Evolutionary conservation across 2,797 vertebrate species (phyloP).

Genomic region (Anguilla obscura): DNA sequence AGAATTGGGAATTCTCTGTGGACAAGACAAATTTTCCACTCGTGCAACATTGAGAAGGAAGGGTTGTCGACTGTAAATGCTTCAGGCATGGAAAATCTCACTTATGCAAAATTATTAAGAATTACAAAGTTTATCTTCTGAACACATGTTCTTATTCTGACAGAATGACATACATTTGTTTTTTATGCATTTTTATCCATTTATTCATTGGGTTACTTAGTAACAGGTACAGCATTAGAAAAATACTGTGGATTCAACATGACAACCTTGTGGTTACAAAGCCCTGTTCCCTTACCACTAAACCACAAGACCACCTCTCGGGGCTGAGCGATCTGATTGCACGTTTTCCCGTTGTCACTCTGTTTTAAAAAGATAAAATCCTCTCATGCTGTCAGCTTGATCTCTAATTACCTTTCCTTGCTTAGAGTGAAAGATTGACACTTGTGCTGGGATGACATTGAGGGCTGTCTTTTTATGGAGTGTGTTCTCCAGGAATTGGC

Average conservation of each 20-base stretch:
- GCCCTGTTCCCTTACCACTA: not conserved
- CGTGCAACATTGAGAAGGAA: not conserved
- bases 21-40: constrained; percentile 6
- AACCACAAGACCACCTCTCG: not conserved
- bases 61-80: not conserved
- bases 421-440: constrained; percentile 23
- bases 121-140: not conserved
- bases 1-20: not conserved
- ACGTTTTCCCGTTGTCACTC: not conserved
- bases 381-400: constrained; percentile 12
- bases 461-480: constrained; percentile 20
- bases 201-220: not conserved
- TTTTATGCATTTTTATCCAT: not conserved
- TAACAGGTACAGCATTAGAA: not conserved
- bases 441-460: constrained; percentile 23
- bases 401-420: not conserved
- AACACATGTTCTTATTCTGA: not conserved
- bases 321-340: not conserved
- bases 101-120: not conserved
- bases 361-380: constrained; percentile 26
- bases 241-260: not conserved
- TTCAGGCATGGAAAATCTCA: not conserved
- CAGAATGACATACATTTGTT: not conserved
- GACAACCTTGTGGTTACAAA: not conserved
- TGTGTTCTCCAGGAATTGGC: not conserved